Conservation (phyloP, 2,113 vertebrate species). For the Pongo pygmaeus region DNA sequence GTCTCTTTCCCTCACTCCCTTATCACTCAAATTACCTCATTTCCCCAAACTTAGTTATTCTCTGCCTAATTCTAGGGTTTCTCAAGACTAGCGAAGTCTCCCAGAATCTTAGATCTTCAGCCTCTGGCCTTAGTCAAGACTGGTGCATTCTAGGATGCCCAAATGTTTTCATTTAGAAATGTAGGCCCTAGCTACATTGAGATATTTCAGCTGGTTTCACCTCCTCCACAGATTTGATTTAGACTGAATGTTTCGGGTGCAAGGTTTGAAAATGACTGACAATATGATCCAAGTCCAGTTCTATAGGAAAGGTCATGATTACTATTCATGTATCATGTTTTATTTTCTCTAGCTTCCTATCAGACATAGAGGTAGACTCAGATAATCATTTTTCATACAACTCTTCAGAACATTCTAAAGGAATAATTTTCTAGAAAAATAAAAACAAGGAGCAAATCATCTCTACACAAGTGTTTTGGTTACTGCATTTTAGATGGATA, state of each 20-base stretch:
- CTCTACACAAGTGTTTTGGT: neutral
- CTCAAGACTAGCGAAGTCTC: neutral
- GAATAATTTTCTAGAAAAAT: neutral
- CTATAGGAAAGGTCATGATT: neutral
- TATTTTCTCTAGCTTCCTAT: neutral
- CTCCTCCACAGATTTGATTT: neutral
- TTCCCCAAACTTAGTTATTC: neutral
- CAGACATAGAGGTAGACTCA: neutral
- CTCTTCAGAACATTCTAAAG: neutral
- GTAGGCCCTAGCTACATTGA: no score
- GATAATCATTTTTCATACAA: neutral
- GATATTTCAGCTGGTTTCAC: neutral
- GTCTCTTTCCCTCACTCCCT: neutral
- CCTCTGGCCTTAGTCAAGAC: neutral
- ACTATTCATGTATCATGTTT: neutral
- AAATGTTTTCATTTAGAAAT: constrained; percentile 9
- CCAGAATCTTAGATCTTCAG: neutral
- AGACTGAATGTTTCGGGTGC: neutral
- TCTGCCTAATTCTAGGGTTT: neutral
- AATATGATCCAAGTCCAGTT: neutral
- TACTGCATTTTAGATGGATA: neutral
- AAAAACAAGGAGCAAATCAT: neutral
- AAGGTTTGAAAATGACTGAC: neutral
- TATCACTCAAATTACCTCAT: neutral
- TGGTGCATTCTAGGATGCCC: neutral